A percentile compares a stretch with the other conserved stretches of the same genome.
These are phyloP conservation scores for Holocentrus rufus DNA, from an alignment of 2,797 vertebrate species.

Conservation along the genomic window DNA sequence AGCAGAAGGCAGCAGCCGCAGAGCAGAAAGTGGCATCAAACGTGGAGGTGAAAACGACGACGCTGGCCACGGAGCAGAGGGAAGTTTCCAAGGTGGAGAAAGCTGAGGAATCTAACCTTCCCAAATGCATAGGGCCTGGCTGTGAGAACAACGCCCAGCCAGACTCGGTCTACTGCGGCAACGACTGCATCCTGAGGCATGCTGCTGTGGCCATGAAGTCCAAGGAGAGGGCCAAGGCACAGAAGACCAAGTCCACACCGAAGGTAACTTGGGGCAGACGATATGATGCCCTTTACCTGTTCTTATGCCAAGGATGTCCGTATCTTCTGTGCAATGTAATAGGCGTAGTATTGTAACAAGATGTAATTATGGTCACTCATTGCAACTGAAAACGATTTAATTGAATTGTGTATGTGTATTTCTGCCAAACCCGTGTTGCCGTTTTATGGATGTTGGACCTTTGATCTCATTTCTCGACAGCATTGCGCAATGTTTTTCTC, in stretches of 20 bases:
- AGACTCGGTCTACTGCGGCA: slow-evolving; percentile 96
- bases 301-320: slow-evolving; percentile 2
- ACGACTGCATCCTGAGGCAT: slow-evolving; percentile 94
- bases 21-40: slow-evolving; percentile 69
- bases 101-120: slow-evolving; percentile 79
- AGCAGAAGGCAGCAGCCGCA: slow-evolving; percentile 56
- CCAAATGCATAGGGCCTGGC: slow-evolving; percentile 95
- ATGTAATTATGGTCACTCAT: background rate
- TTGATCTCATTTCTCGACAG: background rate
- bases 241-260: slow-evolving; percentile 83
- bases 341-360: background rate
- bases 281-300: slow-evolving; percentile 37
- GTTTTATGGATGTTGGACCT: background rate
- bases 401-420: background rate
- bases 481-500: background rate
- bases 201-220: slow-evolving; percentile 96
- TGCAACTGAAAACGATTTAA: background rate
- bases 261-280: slow-evolving; percentile 84
- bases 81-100: slow-evolving; percentile 42
- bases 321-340: background rate
- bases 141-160: slow-evolving; percentile 91
- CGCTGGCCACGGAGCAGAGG: slow-evolving; percentile 26
- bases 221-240: slow-evolving; percentile 83
- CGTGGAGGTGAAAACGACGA: slow-evolving; percentile 73
- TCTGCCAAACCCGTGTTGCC: background rate